Percentiles rank a stretch among this genome's conserved stretches.
Evolutionary conservation across 2,797 vertebrate genomes (phyloP).

Genomic region (Enteromius anoplus): DNA sequence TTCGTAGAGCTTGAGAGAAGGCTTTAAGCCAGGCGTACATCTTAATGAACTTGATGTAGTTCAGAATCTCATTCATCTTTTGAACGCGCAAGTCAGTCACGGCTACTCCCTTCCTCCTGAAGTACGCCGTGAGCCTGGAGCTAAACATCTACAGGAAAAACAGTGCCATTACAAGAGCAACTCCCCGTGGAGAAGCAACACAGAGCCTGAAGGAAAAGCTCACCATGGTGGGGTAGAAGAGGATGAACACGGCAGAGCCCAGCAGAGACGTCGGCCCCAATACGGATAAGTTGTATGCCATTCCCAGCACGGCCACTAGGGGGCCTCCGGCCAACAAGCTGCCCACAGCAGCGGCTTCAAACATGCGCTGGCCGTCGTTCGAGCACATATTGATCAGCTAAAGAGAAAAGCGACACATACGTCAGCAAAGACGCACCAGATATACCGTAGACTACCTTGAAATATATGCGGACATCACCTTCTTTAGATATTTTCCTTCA

Average conservation of each 20-base stretch:
- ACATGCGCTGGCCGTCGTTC: constrained; percentile 90
- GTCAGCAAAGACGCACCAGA: not conserved
- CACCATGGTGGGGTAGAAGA: constrained; percentile 95
- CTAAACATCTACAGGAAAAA: constrained; percentile 86
- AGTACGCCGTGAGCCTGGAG: constrained; percentile 89
- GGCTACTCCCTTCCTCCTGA: constrained; percentile 86
- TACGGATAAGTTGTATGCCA: constrained; percentile 87
- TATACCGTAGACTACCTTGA: constrained; percentile 41
- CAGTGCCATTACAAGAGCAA: not conserved
- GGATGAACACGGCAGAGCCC: constrained; percentile 91
- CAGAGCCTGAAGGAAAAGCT: constrained; percentile 61
- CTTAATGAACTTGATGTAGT: constrained; percentile 94
- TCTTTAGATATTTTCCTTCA: constrained; percentile 36
- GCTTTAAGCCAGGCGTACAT: constrained; percentile 97
- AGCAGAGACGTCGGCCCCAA: constrained; percentile 91
- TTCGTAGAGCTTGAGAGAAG: constrained; percentile 86
- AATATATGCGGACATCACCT: constrained; percentile 11
- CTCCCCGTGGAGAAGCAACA: not conserved
- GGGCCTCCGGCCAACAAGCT: constrained; percentile 91
- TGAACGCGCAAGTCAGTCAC: constrained; percentile 90
- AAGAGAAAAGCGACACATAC: constrained; percentile 56
- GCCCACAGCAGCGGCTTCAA: constrained; percentile 90
- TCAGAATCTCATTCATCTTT: constrained; percentile 95
- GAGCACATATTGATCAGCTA: constrained; percentile 93
- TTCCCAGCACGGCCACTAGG: constrained; percentile 88